Evolutionary conservation across 2,113 vertebrate species (phyloP).

Genomic region (Sander lucioperca): DNA sequence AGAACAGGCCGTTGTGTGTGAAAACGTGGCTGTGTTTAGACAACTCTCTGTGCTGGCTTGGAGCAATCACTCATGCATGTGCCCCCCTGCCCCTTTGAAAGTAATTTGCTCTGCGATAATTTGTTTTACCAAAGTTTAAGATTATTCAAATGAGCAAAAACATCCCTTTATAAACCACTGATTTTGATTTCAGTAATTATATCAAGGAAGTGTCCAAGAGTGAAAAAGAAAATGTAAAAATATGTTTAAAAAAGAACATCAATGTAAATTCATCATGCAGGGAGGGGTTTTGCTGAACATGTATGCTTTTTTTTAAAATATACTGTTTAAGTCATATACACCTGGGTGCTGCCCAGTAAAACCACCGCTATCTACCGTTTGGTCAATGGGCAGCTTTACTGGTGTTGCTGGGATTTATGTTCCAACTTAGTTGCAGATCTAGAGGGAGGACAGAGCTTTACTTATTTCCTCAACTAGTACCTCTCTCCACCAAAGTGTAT

Average conservation of each 20-base stretch:
- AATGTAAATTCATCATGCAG: not conserved
- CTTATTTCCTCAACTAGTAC: not conserved
- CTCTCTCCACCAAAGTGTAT: not conserved
- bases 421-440: not conserved
- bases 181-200: constrained; percentile 8
- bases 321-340: not conserved
- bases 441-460: not conserved
- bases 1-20: constrained; percentile 42
- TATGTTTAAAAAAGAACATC: no score
- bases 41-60: constrained; percentile 53
- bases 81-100: constrained; percentile 18
- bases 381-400: not conserved
- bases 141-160: constrained; percentile 11
- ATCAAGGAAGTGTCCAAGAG: not conserved
- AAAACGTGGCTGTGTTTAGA: constrained; percentile 54
- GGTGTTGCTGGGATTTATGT: constrained; percentile 1
- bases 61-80: constrained; percentile 28
- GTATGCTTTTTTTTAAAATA: not conserved
- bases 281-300: not conserved
- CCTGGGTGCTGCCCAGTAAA: not conserved
- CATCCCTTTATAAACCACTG: not conserved
- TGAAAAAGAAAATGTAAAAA: not conserved
- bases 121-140: constrained; percentile 12
- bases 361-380: no score
- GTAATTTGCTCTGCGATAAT: constrained; percentile 2